Evolutionary conservation across 53 echinoderm and acorn worm species (phyloP), one percentile per base, ranked within the genome.

Genomic region (Mesocentrotus franciscanus): DNA sequence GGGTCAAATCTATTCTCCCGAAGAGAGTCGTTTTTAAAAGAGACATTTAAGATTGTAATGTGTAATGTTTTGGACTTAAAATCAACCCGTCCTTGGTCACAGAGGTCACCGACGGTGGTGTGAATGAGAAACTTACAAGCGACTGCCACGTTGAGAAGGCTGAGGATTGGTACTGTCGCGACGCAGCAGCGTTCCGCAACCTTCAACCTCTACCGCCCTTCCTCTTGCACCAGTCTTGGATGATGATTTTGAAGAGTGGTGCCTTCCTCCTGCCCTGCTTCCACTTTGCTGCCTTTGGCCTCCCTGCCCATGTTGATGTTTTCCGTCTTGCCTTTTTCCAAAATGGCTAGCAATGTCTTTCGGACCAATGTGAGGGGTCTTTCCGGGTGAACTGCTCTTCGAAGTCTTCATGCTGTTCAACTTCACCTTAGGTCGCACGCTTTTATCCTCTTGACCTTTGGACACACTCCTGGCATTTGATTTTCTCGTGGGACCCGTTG

Each of bases 371-470:
- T 56, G 59, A 27, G 10, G 12, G 34, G 58, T 27, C 56, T n/a
- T 58, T 58, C 27, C 10, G 12, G 18, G 84, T 5, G 59, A 27
- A 87, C 58, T 58, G 36, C 20, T 39, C 36, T 36, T 34, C 39
- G 14, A 1, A 39, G 27, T 27, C 56, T 26, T 87, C 87, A 14
- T 59, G 18, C 29, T 9, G n/a, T 27, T 2, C 27, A n/a, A 4
- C 29, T 29, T 59, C 58, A 59, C 87, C 27, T 87, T 87, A 1
- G 87, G 57, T 58, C 87, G 87, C 27, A 87, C 87, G 58, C 87
- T 87, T 58, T 29, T 87, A 26, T 87, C n/a, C 13, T 11, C 58
- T 13, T 7, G 17, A 17, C 8, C 84, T 42, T 84, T 84, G 56
- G 87, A 27, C 58, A 9, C 26, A 10, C 58, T n/a, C 27, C 87